Percentiles rank a stretch among this genome's conserved stretches.
These are phyloP conservation scores for Sinocyclocheilus anophthalmus DNA, from an alignment of 2,113 vertebrate species.

Conservation along the genomic window DNA sequence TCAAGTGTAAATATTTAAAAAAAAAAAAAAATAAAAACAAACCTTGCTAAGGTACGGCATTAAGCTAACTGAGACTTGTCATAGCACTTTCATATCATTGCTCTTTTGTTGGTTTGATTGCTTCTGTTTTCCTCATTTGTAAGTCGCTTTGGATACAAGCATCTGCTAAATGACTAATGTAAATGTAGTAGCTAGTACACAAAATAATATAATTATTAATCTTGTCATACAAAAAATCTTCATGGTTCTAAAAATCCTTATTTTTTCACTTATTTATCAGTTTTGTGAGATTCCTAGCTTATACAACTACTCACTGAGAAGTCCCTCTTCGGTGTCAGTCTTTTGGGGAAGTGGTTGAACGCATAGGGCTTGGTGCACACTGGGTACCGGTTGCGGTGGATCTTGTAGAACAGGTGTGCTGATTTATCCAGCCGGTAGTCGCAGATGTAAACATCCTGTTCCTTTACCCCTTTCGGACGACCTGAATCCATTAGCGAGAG, in stretches of 20 bases:
- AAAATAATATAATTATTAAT: not conserved
- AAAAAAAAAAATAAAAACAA: too few species aligned
- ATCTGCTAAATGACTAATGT: too few species aligned
- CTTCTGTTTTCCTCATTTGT: too few species aligned
- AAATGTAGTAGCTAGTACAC: not conserved
- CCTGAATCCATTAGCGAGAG: conserved; percentile 71
- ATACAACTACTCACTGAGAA: conserved; percentile 86
- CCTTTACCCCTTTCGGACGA: conserved; percentile 92
- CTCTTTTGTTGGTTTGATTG: too few species aligned
- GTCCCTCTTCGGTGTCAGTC: conserved; percentile 92
- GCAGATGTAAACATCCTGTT: conserved; percentile 97
- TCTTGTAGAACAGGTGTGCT: conserved; percentile 98
- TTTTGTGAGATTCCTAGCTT: not conserved
- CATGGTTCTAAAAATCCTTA: too few species aligned
- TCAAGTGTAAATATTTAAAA: too few species aligned
- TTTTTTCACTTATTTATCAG: not conserved
- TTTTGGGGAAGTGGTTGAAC: conserved; percentile 97
- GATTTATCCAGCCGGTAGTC: conserved; percentile 98
- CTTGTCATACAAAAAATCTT: not conserved
- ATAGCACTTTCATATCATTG: too few species aligned
- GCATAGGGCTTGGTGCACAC: conserved; percentile 97
- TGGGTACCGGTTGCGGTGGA: conserved; percentile 95
- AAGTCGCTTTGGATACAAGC: too few species aligned
- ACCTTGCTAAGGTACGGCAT: too few species aligned
- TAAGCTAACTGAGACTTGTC: too few species aligned